Base-by-base conservation (phyloP, 1,140 invertebrate species). In the Aphelinus atriplicis region DNA sequence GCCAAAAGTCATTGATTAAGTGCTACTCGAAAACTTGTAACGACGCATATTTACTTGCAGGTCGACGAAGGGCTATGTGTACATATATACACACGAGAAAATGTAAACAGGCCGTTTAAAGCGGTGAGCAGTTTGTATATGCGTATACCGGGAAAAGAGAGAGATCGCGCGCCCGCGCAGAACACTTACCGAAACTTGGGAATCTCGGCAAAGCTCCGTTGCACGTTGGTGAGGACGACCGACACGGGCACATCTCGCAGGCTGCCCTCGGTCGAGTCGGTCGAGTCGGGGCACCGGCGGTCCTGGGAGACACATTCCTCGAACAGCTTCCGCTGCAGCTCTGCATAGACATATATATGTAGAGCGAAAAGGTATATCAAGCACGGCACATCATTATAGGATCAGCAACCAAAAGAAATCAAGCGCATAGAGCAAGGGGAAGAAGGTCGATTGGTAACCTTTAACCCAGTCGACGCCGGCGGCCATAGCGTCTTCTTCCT, bases 241-340 rank as follows among this genome's bases (percentile, higher is more conserved):
- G 75, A 60, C 53, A 77, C 6, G 5, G 71, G 64, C 10, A 73
- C 75, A 53, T 56, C 45, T 3, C 42, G n/a, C 9, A 67, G 7
- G 4, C n/a, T 47, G 63, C 10, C 10, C n/a, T 66, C 62, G 62
- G 3, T 48, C 7, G 9, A 61, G 46, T 75, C 51, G 4, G 26
- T 3, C 60, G 9, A 9, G 55, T 9, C n/a, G 60, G 46, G 3
- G 10, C 3, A 9, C 42, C 57, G 1, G 9, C 4, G 45, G 42
- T 56, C 10, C 26, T 68, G 56, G 1, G 2, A 42, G 2, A 26
- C 26, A 9, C 69, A 76, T 46, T 76, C 69, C 9, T 76, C 51
- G 55, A 76, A 76, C 42, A 76, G 4, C 3, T 67, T 76, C 46
- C 51, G 71, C 63, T 76, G 75, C 4, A 76, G 56, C n/a, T 72